A percentile compares a stretch with the other conserved stretches of the same genome.
phyloP scores from a whole-genome alignment of 1,140 invertebrate genomes.

The Lithobius niger region DNA sequence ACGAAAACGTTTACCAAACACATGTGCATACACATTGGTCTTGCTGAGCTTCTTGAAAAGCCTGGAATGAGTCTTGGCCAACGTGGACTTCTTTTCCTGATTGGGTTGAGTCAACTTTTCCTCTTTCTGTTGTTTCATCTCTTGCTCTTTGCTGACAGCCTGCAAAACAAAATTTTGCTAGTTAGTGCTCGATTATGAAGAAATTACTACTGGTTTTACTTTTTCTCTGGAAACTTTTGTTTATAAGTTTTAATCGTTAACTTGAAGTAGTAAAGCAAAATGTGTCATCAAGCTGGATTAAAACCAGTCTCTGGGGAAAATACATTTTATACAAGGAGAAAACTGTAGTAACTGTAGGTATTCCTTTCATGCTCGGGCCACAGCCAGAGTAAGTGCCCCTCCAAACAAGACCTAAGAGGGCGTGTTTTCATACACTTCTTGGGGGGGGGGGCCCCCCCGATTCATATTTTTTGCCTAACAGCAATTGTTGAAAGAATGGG shows the following conservation, averaged over 20 bases:
- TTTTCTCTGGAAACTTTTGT: neutral
- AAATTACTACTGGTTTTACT: neutral
- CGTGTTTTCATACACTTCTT: no score
- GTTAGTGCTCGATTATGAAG: neutral
- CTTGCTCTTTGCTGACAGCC: conserved; percentile 7
- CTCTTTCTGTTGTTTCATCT: conserved; percentile 23
- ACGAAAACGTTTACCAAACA: conserved; percentile 1
- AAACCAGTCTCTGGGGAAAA: neutral
- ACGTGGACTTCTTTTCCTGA: conserved; percentile 22
- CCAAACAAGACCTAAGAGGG: no score
- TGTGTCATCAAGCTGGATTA: neutral
- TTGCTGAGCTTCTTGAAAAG: conserved; percentile 25
- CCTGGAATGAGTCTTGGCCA: conserved; percentile 23
- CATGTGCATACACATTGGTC: conserved; percentile 18
- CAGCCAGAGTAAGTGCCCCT: no score
- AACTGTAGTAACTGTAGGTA: no score
- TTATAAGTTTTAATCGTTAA: neutral
- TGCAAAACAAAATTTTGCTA: neutral
- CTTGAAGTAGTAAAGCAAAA: neutral
- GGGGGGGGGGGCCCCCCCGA: no score
- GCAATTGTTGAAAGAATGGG: no score
- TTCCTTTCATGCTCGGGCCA: no score
- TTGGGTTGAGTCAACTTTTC: conserved; percentile 25
- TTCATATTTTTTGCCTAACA: no score
- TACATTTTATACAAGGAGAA: neutral